Conservation (phyloP, 2,113 vertebrate genomes). For the Labeo rohita region DNA sequence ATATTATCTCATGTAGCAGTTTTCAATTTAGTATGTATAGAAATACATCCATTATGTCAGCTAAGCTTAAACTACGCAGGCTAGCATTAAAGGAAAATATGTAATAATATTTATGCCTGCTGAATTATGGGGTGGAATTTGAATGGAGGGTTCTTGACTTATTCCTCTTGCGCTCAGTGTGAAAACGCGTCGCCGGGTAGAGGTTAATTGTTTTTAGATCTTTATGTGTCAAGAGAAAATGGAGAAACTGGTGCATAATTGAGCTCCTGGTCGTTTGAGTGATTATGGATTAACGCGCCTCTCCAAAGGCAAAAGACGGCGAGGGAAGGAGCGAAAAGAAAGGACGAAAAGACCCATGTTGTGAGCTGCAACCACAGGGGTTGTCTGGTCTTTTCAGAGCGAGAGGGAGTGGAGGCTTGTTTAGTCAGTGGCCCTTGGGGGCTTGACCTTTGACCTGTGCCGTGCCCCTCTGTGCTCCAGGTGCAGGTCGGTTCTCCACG, state of each 20-base stretch:
- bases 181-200: conserved; percentile 71
- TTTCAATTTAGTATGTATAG: not conserved
- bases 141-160: conserved; percentile 27
- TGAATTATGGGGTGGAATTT: conserved; percentile 9
- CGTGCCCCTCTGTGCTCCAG: conserved; percentile 82
- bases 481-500: conserved; percentile 79
- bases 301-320: conserved; percentile 31
- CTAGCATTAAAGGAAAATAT: not conserved
- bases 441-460: conserved; percentile 74
- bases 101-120: conserved; percentile 30
- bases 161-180: conserved; percentile 55
- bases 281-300: conserved; percentile 85
- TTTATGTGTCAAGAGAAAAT: conserved; percentile 72
- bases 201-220: conserved; percentile 86
- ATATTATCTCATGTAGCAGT: not conserved
- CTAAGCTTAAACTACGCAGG: not conserved
- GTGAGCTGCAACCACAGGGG: conserved; percentile 81
- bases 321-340: conserved; percentile 59
- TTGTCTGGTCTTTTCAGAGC: conserved; percentile 81
- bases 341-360: conserved; percentile 68
- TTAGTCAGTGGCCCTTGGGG: conserved; percentile 78
- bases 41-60: not conserved
- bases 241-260: conserved; percentile 74
- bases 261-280: conserved; percentile 80
- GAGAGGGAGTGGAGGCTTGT: conserved; percentile 77